Conservation (phyloP, 64 coral and sea anemone species). For the Exaiptasia diaphana region DNA sequence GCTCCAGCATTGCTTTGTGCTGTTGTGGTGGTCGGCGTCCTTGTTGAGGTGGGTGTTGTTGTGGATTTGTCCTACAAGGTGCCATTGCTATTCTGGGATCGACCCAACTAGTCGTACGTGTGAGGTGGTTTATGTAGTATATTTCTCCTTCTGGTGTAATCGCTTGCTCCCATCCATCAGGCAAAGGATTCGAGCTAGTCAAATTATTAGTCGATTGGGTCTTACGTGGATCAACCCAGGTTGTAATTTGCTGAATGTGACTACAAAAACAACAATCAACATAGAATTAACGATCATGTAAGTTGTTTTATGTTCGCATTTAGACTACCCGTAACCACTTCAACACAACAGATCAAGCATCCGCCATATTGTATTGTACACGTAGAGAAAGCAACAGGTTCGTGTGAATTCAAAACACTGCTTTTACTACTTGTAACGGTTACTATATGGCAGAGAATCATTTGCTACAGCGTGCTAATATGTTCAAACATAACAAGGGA, state of each 20-base stretch:
- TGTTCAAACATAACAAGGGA: no score
- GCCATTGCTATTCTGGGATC: constrained; percentile 71
- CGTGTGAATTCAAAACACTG: constrained; percentile 4
- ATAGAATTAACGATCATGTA: background rate
- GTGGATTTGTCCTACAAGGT: constrained; percentile 7
- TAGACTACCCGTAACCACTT: background rate
- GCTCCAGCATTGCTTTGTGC: constrained; percentile 67
- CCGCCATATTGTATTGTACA: constrained; percentile 81
- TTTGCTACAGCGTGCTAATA: no score
- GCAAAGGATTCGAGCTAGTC: constrained; percentile 53
- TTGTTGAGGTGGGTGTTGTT: background rate
- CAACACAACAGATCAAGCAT: constrained; percentile 7
- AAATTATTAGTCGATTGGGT: constrained; percentile 94
- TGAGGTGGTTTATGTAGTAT: constrained; percentile 95
- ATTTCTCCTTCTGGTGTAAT: constrained; percentile 92
- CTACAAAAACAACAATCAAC: constrained; percentile 52
- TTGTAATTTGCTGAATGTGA: constrained; percentile 91
- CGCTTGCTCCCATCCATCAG: constrained; percentile 97
- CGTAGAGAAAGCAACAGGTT: constrained; percentile 65
- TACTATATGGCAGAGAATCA: no score
- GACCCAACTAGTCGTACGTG: constrained; percentile 89
- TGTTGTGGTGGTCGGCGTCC: background rate
- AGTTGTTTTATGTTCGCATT: background rate
- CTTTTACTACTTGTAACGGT: no score
- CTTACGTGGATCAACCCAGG: constrained; percentile 93